Evolutionary conservation across 2,113 vertebrate genomes (phyloP).

Genomic region (Tragelaphus imberbis): DNA sequence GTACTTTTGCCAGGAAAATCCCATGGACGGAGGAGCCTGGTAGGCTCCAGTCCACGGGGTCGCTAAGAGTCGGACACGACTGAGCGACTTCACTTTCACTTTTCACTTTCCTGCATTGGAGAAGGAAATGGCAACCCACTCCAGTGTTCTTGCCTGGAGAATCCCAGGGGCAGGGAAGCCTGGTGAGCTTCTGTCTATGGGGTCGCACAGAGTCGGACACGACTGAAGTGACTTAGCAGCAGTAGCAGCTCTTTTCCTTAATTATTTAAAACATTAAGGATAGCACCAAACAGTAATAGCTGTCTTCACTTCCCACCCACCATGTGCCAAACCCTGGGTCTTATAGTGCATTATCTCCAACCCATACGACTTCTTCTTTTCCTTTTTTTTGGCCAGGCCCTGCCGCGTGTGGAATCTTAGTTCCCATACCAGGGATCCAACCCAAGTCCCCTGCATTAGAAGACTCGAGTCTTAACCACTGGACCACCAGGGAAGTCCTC

Average conservation of each 20-base stretch:
- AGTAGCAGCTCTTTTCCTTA: background rate
- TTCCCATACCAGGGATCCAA: background rate
- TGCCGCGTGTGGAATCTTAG: background rate
- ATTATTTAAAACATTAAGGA: background rate
- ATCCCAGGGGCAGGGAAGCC: too few species aligned
- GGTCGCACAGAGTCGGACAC: too few species aligned
- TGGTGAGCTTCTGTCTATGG: too few species aligned
- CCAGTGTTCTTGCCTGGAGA: too few species aligned
- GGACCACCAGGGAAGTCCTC: background rate
- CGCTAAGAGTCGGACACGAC: too few species aligned
- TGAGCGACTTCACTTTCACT: too few species aligned
- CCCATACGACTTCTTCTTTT: rapidly evolving
- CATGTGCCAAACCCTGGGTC: background rate
- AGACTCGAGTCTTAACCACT: background rate
- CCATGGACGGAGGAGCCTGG: too few species aligned
- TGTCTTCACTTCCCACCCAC: background rate
- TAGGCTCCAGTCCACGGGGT: too few species aligned
- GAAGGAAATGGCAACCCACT: too few species aligned
- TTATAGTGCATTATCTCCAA: rapidly evolving
- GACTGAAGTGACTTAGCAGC: too few species aligned
- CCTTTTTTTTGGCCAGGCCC: background rate
- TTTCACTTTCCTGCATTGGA: too few species aligned
- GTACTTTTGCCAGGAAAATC: too few species aligned
- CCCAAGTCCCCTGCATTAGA: background rate
- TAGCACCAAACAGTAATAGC: background rate